Conservation (phyloP, 1,140 invertebrate genomes). For the Hycleus phaleratus region DNA sequence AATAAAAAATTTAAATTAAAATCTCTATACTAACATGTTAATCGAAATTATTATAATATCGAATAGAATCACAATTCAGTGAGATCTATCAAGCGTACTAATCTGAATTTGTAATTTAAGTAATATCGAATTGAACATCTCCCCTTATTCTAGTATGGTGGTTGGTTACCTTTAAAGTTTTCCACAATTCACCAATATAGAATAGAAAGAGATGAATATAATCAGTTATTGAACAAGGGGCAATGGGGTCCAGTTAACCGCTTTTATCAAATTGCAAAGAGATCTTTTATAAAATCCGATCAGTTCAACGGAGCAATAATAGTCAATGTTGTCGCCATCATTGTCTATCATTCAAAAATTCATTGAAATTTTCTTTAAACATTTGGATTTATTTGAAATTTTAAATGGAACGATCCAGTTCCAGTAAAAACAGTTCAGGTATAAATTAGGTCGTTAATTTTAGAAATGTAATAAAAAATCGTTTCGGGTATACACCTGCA, state of each 20-base stretch:
- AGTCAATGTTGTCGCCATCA: no score
- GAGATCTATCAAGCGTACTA: constrained; percentile 10
- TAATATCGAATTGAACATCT: constrained; percentile 26
- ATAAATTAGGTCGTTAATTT: constrained; percentile 10
- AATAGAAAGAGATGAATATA: neutral
- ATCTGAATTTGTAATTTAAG: constrained; percentile 21
- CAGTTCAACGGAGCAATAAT: constrained; percentile 18
- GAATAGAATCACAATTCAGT: neutral
- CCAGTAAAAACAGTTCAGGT: neutral
- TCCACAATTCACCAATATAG: neutral
- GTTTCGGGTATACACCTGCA: constrained; percentile 1
- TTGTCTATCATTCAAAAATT: no score
- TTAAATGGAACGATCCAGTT: neutral
- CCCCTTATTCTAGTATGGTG: neutral
- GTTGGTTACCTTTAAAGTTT: constrained; percentile 14
- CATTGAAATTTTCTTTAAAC: no score
- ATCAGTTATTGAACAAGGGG: constrained; percentile 22
- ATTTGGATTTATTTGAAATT: no score
- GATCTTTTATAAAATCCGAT: constrained; percentile 30
- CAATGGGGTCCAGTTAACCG: constrained; percentile 27
- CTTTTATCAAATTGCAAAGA: constrained; percentile 31
- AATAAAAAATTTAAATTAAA: neutral
- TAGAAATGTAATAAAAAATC: constrained; percentile 5
- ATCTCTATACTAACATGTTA: neutral
- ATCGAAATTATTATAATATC: constrained; percentile 10